Base-by-base conservation (phyloP, 2,888 invertebrate genomes). In the Pantelozetes paolii region DNA sequence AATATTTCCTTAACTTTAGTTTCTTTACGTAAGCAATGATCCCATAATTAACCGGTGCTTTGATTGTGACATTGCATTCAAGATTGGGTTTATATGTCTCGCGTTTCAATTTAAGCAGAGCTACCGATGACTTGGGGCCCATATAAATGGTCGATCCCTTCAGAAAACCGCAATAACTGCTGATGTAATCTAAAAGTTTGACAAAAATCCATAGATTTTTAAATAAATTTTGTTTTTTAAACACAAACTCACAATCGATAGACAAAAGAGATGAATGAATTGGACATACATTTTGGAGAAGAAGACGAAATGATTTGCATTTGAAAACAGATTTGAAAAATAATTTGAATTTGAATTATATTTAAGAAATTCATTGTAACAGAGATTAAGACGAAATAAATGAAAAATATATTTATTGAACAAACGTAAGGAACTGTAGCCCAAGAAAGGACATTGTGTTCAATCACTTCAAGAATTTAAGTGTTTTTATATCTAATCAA, bases 1-100 rank as follows among this genome's bases (percentile, higher is more conserved):
- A n/a, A 3, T 23, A 8, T 40, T 50, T 54, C 28, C 74, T 54
- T 20, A 74, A n/a, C 42, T 74, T 74, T 3, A 74, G 8, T 62
- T 54, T 50, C 18, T 70, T 74, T 0, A 74, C 50, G 26, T 40
- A 70, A 30, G 74, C 74, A 30, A 74, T 74, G 36, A 74, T 20
- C 8, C 74, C 74, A 45, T 74, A 71, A 30, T 71, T 54, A 5
- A 36, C 30, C 23, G 74, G 74, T 15, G 71, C 74, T 40, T 62
- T 54, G 8, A 74, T 57, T 15, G 50, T 50, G 18, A 74, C 40
- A 28, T 40, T 74, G 42, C 74, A 74, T n/a, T 74, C 54, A 20
- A 74, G 50, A 32, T 64, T 62, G 8, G 74, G 62, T 45, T 62
- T 54, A 64, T 74, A 74, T 18, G 71, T 59, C n/a, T 74, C 74